phyloP scores from a whole-genome alignment of 1,140 invertebrate species.

The Rhopalosiphum maidis region DNA sequence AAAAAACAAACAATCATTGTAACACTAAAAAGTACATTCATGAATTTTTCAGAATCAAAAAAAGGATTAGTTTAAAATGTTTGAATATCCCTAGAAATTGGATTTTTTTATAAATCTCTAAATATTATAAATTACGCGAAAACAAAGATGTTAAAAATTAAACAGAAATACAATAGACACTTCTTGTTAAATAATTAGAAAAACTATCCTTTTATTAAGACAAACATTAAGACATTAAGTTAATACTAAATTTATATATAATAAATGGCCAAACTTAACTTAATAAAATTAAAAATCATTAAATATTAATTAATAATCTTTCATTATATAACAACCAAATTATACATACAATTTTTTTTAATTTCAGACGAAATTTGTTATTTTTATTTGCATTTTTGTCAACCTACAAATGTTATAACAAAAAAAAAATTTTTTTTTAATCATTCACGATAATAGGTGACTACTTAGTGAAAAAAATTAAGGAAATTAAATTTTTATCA shows the following conservation, averaged over 20 bases:
- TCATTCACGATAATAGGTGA: background rate
- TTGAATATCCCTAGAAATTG: background rate
- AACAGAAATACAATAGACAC: background rate
- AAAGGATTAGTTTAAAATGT: background rate
- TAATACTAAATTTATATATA: background rate
- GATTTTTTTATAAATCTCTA: background rate
- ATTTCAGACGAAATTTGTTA: background rate
- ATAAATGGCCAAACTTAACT: background rate
- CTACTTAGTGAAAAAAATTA: background rate
- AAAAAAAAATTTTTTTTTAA: background rate
- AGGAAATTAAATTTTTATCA: conserved; percentile 12
- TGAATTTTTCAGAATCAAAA: background rate
- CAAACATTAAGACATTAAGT: background rate
- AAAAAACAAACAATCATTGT: background rate
- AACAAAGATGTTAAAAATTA: background rate
- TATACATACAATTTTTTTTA: background rate
- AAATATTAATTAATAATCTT: background rate
- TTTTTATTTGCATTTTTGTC: background rate
- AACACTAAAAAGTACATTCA: background rate
- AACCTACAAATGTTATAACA: too few relatives aligned
- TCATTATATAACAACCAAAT: background rate
- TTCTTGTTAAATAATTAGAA: background rate
- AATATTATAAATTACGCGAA: background rate
- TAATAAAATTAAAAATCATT: background rate
- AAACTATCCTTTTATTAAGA: background rate